Evolutionary conservation across 2,888 invertebrate species (phyloP).

Genomic region (Stegana nigrithorax): DNA sequence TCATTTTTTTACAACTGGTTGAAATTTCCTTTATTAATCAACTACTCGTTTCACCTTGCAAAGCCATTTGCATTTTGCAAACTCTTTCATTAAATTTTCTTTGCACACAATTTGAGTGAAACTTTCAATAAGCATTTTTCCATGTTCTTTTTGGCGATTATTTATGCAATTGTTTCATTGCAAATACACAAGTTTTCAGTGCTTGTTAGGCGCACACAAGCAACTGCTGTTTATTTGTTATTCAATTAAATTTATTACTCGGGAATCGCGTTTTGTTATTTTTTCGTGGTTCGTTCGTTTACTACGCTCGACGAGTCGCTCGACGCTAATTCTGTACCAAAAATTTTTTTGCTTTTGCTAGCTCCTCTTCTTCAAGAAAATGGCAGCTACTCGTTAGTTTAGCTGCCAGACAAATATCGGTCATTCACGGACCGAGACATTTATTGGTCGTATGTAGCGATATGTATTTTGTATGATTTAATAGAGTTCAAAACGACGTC

Average conservation of each 20-base stretch:
- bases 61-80: conserved; percentile 33
- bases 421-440: no score
- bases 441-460: no score
- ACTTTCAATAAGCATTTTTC: conserved; percentile 41
- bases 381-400: no score
- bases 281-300: no score
- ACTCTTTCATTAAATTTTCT: conserved; percentile 34
- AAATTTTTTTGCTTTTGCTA: conserved; percentile 64
- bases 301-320: no score
- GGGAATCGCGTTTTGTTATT: no score
- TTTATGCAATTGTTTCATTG: conserved; percentile 13
- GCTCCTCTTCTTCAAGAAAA: not conserved
- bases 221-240: conserved; percentile 44
- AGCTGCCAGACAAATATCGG: no score
- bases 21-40: conserved; percentile 19
- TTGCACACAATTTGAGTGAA: conserved; percentile 30
- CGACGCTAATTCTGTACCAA: conserved; percentile 64
- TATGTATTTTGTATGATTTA: no score
- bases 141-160: conserved; percentile 18
- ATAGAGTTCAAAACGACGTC: no score
- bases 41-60: conserved; percentile 39
- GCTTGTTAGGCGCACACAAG: conserved; percentile 10
- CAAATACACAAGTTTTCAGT: conserved; percentile 18
- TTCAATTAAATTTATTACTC: conserved; percentile 34
- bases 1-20: no score